Percentiles rank a stretch among this genome's conserved stretches.
These are phyloP conservation scores for Lathamus discolor DNA, from an alignment of 2,113 vertebrate genomes.

Conservation along the genomic window DNA sequence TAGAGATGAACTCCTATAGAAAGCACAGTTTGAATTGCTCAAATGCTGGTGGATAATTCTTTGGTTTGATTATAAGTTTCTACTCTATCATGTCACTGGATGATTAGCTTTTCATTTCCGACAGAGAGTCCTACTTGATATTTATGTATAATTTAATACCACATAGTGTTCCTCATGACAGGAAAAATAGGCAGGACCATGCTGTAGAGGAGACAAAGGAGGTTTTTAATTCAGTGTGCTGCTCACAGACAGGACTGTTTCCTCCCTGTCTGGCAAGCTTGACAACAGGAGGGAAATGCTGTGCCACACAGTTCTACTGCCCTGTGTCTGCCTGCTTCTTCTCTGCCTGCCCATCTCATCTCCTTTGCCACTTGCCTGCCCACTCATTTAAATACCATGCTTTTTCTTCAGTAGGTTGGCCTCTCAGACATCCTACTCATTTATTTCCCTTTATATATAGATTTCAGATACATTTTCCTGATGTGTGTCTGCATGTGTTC, in stretches of 20 bases:
- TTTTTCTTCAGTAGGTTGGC: not conserved
- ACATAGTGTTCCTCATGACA: not conserved
- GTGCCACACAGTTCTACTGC: fast-evolving
- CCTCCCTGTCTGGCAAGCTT: not conserved
- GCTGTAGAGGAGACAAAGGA: not conserved
- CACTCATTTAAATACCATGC: not conserved
- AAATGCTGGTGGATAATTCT: not conserved
- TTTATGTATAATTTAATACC: not conserved
- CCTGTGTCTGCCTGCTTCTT: not conserved
- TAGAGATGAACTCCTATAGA: not conserved
- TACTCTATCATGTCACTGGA: conserved; percentile 1
- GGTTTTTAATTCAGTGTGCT: not conserved
- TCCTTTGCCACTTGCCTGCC: not conserved
- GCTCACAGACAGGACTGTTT: not conserved
- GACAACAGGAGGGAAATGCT: not conserved
- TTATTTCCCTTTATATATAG: not conserved
- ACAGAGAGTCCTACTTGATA: conserved; percentile 2
- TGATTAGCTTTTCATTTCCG: conserved; percentile 8
- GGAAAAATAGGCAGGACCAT: not conserved
- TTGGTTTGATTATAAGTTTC: conserved; percentile 28
- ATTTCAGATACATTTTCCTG: not conserved
- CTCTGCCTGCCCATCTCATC: not conserved
- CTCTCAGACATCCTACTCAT: not conserved
- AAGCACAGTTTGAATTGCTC: not conserved
- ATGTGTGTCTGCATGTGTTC: not conserved